Base-by-base conservation (phyloP, 2,113 vertebrate genomes). In the Empidonax alnorum region DNA sequence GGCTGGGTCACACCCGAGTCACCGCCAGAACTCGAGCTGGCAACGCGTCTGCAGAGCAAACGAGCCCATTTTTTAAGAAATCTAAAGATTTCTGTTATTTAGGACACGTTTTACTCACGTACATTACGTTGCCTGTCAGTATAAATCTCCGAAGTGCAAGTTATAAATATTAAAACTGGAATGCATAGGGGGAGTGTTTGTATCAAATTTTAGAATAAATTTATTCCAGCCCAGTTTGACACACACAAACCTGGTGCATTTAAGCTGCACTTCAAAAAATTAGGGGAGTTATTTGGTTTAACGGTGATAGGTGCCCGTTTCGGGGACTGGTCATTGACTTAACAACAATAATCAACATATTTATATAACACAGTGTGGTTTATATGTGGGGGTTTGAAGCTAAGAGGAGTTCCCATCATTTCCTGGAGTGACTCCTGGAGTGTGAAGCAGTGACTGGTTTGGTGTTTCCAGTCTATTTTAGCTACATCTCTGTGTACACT, bases 21-120 rank as follows among this genome's bases (percentile, higher is more conserved):
- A 0, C n/a, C 3, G 2, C 0, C 41, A 2, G 25, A 11, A 41
- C 31, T 50, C 41, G 0, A 7, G 0, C 4, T 28, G 8, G 11
- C 7, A 2, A 9, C 7, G 52, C 14, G 2, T 1, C 20, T 9
- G 59, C 59, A 28, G n/a, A 35, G 50, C 47, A 5, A 66, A 23
- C 30, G 1, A 86, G 46, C 46, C 30, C 44, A 2, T 13, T 37
- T n/a, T 22, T 11, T 6, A 24, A 52, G 50, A 73, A 62, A 65
- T 12, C 30, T 7, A 18, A 76, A 47, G 41, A 5, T 20, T 12
- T 30, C 27, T 27, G 56, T 72, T 62, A 82, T 75, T 91, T 81
- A 69, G 92, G 78, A 21, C 92, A 33, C 74, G 12, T 88, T 90
- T 72, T 65, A 81, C 84, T 93, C n/a, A 22, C 66, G 55, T 66